phyloP scores from a whole-genome alignment of 1,140 invertebrate species.

The Lamellibrachia luymesi region DNA sequence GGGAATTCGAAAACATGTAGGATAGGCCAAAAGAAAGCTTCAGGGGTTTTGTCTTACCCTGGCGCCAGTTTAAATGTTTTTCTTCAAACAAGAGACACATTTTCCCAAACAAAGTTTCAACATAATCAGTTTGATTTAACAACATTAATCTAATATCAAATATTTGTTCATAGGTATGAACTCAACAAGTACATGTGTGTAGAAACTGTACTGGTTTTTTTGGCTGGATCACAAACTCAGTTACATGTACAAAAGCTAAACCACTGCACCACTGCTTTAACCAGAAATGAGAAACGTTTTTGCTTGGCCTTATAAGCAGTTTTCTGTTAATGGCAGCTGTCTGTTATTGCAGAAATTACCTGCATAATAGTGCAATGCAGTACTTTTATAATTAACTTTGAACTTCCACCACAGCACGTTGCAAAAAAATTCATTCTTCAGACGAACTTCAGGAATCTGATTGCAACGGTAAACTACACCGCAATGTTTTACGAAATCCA shows the following conservation, averaged over 20 bases:
- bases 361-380: too few species aligned
- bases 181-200: background rate
- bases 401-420: background rate
- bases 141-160: background rate
- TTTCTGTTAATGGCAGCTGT: background rate
- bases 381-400: background rate
- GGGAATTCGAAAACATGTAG: background rate
- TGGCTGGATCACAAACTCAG: background rate
- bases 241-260: background rate
- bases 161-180: background rate
- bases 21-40: background rate
- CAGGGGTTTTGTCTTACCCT: background rate
- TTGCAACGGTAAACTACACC: background rate
- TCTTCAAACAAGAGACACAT: background rate
- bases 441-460: background rate
- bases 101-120: background rate
- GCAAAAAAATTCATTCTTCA: background rate
- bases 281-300: background rate
- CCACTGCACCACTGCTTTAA: background rate
- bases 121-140: too few species aligned
- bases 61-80: background rate
- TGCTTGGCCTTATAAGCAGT: background rate
- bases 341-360: background rate
- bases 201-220: background rate
- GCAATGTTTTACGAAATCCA: background rate